These are phyloP conservation scores for Bovichtus diacanthus DNA, from an alignment of 2,797 vertebrate genomes.

Conservation along the genomic window DNA sequence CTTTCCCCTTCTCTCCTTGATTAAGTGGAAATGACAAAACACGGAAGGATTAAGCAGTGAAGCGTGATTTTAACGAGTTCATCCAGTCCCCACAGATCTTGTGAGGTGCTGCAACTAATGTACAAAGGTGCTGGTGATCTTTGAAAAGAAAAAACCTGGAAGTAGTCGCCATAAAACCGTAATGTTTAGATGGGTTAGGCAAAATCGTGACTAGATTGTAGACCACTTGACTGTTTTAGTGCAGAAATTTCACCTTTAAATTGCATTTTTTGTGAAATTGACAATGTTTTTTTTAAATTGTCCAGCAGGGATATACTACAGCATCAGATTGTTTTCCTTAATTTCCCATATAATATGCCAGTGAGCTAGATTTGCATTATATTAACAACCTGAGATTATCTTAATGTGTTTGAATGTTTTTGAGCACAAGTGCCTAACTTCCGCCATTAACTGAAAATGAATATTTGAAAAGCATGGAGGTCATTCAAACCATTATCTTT, in stretches of 20 bases:
- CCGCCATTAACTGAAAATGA: constrained; percentile 9
- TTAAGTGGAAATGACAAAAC: constrained; percentile 74
- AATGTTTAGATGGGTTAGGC: constrained; percentile 21
- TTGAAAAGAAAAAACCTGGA: not conserved
- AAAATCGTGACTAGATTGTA: constrained; percentile 24
- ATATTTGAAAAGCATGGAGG: not conserved
- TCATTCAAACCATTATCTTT: constrained; percentile 12
- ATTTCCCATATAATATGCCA: constrained; percentile 18
- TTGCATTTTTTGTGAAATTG: not conserved
- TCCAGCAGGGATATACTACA: not conserved
- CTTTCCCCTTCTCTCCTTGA: constrained; percentile 37
- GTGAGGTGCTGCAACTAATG: constrained; percentile 56
- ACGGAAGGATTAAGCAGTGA: constrained; percentile 69
- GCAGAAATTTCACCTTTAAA: constrained; percentile 11
- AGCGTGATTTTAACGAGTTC: constrained; percentile 80
- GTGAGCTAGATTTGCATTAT: not conserved
- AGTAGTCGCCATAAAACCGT: constrained; percentile 22
- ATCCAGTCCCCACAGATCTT: constrained; percentile 53
- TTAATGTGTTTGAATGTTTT: constrained; percentile 11
- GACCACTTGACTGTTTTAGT: constrained; percentile 1
- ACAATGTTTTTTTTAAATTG: not conserved
- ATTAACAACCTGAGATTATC: constrained; percentile 20
- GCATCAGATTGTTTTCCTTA: not conserved
- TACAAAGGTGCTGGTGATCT: constrained; percentile 36
- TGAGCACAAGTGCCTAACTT: not conserved